phyloP scores from a whole-genome alignment of 2,113 vertebrate genomes.

The Peromyscus leucopus region DNA sequence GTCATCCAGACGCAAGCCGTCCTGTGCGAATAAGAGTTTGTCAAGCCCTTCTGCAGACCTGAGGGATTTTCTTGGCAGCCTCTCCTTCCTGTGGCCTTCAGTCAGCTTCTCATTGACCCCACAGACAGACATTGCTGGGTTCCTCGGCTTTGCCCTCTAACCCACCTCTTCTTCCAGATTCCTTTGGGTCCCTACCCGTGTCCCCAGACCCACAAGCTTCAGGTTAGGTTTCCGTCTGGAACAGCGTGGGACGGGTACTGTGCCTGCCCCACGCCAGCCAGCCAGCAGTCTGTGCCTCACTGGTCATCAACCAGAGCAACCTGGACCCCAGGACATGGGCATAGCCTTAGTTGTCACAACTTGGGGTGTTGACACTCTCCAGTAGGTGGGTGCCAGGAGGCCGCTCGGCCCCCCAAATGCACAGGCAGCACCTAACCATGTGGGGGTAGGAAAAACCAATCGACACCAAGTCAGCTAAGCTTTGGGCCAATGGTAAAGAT shows the following conservation, averaged over 20 bases:
- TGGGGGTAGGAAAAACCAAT: not conserved
- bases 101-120: not conserved
- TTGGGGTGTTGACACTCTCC: too few species aligned
- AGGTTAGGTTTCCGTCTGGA: not conserved
- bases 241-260: accelerated
- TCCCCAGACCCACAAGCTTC: not conserved
- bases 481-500: not conserved
- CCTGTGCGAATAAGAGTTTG: not conserved
- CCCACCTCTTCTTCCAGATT: too few species aligned
- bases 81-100: not conserved
- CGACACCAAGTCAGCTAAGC: not conserved
- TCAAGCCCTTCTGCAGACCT: not conserved
- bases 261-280: too few species aligned
- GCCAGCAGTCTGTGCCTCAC: not conserved
- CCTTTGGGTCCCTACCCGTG: accelerated
- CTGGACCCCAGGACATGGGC: not conserved
- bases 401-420: accelerated
- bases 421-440: accelerated
- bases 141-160: too few species aligned
- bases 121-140: not conserved
- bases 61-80: not conserved
- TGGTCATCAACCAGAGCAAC: not conserved
- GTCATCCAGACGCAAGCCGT: not conserved
- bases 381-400: not conserved
- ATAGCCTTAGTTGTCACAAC: too few species aligned